These are phyloP conservation scores for Bombycilla garrulus DNA, from an alignment of 2,113 vertebrate genomes.

Conservation along the genomic window DNA sequence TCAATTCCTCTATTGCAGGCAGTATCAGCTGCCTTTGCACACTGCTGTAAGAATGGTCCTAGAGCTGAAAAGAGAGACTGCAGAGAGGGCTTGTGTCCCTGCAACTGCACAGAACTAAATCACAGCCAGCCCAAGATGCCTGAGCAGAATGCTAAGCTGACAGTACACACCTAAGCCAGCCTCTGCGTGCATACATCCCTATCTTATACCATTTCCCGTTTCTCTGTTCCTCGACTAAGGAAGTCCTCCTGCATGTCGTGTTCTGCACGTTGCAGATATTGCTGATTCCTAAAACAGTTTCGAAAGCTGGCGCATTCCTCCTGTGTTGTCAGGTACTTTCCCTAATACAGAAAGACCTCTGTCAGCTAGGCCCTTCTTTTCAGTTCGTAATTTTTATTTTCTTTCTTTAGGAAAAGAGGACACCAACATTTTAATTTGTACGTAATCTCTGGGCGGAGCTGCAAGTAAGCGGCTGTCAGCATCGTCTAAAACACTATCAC, in stretches of 20 bases:
- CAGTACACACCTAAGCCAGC: neutral
- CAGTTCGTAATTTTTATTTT: neutral
- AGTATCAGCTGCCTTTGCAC: neutral
- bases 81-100: neutral
- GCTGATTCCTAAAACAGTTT: neutral
- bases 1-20: neutral
- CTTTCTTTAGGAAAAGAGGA: neutral
- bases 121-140: neutral
- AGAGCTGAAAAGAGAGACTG: neutral
- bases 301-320: rapidly evolving
- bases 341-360: neutral
- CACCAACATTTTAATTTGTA: neutral
- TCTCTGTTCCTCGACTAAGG: neutral
- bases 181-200: too few relatives aligned
- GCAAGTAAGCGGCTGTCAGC: neutral
- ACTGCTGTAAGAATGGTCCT: neutral
- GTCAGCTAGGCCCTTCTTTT: neutral
- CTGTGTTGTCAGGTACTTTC: rapidly evolving
- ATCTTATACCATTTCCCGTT: neutral
- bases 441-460: neutral
- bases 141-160: neutral
- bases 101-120: neutral
- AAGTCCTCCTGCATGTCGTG: neutral
- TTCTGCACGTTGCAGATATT: neutral
- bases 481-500: neutral